phyloP scores from a whole-genome alignment of 92 coral and sea anemone species.

The Porites rus region DNA sequence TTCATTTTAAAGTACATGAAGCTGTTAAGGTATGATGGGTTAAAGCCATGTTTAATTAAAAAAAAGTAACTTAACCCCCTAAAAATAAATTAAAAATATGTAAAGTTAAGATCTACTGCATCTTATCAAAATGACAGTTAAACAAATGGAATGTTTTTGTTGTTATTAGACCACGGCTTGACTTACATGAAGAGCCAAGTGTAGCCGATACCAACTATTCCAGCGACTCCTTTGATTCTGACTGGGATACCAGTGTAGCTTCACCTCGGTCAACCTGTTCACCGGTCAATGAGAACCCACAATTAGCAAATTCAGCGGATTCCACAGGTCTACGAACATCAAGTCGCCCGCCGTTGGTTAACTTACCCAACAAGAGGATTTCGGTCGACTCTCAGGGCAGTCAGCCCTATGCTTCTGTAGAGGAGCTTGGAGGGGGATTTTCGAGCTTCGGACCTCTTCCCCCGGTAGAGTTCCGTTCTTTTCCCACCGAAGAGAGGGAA shows the following conservation, averaged over 20 bases:
- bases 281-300: constrained; percentile 23
- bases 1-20: no score
- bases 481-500: constrained; percentile 18
- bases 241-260: constrained; percentile 69
- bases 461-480: constrained; percentile 69
- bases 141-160: background rate
- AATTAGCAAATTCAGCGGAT: background rate
- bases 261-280: constrained; percentile 27
- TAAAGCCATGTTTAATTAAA: no score
- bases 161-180: constrained; percentile 52
- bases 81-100: no score
- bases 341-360: constrained; percentile 60
- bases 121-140: no score
- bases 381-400: constrained; percentile 83
- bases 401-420: constrained; percentile 87
- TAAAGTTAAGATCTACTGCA: no score
- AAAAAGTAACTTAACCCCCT: no score
- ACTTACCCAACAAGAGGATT: constrained; percentile 66
- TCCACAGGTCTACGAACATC: background rate
- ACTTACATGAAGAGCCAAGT: constrained; percentile 69
- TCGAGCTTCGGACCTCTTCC: constrained; percentile 86
- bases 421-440: constrained; percentile 91
- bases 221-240: constrained; percentile 61
- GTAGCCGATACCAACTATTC: constrained; percentile 43
- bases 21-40: no score